Percentiles rank a stretch among this genome's conserved stretches.
These are phyloP conservation scores for Scaptomyza flava DNA, from an alignment of 2,888 invertebrate species.

Conservation along the genomic window DNA sequence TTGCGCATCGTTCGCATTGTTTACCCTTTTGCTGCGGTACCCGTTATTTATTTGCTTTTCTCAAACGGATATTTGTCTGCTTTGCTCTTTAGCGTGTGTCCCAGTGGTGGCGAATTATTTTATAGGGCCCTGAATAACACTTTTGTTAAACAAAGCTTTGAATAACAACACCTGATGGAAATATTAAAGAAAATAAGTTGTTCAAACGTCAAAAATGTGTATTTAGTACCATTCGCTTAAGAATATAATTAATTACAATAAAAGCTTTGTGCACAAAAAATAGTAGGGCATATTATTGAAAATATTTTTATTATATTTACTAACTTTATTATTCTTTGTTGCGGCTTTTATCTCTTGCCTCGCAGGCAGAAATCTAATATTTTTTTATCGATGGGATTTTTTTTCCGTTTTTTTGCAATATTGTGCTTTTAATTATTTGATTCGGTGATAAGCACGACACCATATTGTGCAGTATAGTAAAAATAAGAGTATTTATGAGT, in stretches of 20 bases:
- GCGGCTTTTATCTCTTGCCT: constrained; percentile 3
- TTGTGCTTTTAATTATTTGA: constrained; percentile 63
- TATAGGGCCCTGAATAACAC: constrained; percentile 57
- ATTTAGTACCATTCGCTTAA: background rate
- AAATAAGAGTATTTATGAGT: constrained; percentile 38
- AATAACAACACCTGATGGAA: constrained; percentile 12
- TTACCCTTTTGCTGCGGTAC: constrained; percentile 52
- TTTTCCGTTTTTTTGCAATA: constrained; percentile 11
- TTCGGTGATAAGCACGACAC: constrained; percentile 58
- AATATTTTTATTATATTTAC: background rate
- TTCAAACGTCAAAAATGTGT: background rate
- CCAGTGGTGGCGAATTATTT: no score
- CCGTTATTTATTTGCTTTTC: constrained; percentile 61
- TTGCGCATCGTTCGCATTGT: constrained; percentile 55
- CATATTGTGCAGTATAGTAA: constrained; percentile 41
- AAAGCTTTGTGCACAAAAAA: background rate
- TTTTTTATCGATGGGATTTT: constrained; percentile 25
- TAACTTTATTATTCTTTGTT: background rate
- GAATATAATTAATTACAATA: background rate
- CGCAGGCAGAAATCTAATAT: constrained; percentile 25
- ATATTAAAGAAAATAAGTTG: background rate
- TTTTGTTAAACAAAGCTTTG: constrained; percentile 70
- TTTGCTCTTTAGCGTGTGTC: constrained; percentile 29
- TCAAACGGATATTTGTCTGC: constrained; percentile 55
- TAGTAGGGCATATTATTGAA: background rate